Evolutionary conservation across 2,113 vertebrate genomes (phyloP).

Genomic region (Laterallus jamaicensis): DNA sequence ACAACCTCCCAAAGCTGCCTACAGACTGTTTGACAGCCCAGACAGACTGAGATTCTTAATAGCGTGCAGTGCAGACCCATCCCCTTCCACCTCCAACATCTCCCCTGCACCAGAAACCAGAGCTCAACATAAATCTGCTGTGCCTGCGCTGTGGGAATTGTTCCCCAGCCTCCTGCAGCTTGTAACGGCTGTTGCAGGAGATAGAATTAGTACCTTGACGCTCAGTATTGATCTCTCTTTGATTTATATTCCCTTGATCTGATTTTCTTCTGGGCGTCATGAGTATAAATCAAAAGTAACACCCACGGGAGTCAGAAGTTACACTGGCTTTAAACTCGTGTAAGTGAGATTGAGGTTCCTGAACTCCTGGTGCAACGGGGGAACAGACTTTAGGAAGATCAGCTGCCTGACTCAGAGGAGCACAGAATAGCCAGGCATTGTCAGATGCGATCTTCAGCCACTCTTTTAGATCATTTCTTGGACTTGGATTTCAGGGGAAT

Average conservation of each 20-base stretch:
- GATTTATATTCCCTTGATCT: constrained; percentile 57
- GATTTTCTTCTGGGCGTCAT: neutral
- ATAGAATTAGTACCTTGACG: constrained; percentile 59
- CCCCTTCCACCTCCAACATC: constrained; percentile 48
- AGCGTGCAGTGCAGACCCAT: neutral
- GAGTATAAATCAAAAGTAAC: constrained; percentile 64
- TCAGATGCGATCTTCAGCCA: neutral
- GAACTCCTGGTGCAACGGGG: neutral
- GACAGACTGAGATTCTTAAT: constrained; percentile 58
- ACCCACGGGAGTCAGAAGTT: constrained; percentile 31
- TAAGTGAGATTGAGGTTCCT: constrained; percentile 24
- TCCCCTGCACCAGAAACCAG: constrained; percentile 21
- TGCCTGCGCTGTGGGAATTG: neutral
- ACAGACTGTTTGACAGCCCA: constrained; percentile 53
- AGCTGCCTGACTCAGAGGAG: neutral
- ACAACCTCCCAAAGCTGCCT: constrained; percentile 24
- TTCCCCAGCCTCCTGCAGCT: neutral
- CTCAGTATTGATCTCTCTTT: constrained; percentile 50
- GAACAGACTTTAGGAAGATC: neutral
- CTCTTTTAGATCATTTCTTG: neutral
- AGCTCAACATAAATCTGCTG: constrained; percentile 34
- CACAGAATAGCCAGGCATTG: neutral
- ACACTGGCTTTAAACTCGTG: neutral
- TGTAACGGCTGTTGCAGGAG: constrained; percentile 22
- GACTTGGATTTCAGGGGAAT: neutral